Evolutionary conservation across 2,888 invertebrate genomes (phyloP), one percentile per base, ranked within the genome.

Genomic region (Agrochola macilenta): DNA sequence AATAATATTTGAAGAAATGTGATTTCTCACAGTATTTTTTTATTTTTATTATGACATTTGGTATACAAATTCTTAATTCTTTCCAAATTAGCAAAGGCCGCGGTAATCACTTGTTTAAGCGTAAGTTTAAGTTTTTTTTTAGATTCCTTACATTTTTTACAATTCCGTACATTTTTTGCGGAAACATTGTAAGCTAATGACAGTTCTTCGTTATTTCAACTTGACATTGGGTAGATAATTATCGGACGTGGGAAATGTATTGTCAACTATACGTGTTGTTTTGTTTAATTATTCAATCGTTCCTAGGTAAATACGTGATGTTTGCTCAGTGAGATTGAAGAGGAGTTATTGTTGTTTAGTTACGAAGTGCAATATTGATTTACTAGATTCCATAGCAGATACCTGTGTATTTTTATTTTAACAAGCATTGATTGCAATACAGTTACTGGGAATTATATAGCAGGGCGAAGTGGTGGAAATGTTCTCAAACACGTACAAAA

Each of bases 181-280:
- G 87, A 75, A 83, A 69, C 49, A 72, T 86, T 72, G 70, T 69
- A 1, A 69, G 60, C 30, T 75, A 82, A 84, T 66, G 70, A 71
- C 35, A 69, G 66, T 65, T 61, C 68, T 71, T 74, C 63, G 78
- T 74, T 63, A 74, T 71, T 78, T 81, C 69, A 85, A 77, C 85
- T 86, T 87, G 88, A 87, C 87, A 88, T 87, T 87, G 87, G 79
- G 57, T 65, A 46, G 35, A 73, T 85, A 79, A 84, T 78, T 77
- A 69, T 58, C 54, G 66, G 73, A 78, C 89, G 87, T 87, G 87
- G 87, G 89, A 87, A 87, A 57, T 58, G 66, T 70, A 76, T 87
- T 81, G 81, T 82, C 69, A 68, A 78, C 69, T 49, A 52, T 71
- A 74, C 69, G 70, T 82, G 80, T 69, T 39, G 63, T 76, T 84